These are phyloP conservation scores for Oxyscelio sp. DNA, from an alignment of 2,888 invertebrate genomes.

Conservation along the genomic window DNA sequence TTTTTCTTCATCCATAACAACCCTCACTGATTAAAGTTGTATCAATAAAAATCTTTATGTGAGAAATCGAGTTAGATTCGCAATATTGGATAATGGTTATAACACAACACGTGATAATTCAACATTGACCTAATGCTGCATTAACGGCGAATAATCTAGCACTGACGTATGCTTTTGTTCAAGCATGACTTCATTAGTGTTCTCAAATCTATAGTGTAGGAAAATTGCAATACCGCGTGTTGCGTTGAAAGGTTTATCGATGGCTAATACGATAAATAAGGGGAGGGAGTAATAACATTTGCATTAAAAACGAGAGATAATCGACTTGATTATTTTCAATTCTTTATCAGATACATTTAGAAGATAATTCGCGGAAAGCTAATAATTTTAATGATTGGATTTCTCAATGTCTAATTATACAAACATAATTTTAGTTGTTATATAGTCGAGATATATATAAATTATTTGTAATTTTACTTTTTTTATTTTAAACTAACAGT, in stretches of 20 bases:
- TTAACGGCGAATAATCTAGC: slow-evolving; percentile 38
- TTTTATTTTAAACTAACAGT: no score
- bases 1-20: no score
- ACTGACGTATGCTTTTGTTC: slow-evolving; percentile 41
- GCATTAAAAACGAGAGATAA: no score
- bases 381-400: no score
- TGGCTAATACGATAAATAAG: neutral
- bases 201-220: slow-evolving; percentile 10
- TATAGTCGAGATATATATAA: no score
- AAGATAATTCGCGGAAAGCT: no score
- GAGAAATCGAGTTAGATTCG: slow-evolving; percentile 28
- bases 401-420: no score
- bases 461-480: no score
- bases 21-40: no score
- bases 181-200: slow-evolving; percentile 38
- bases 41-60: slow-evolving; percentile 7
- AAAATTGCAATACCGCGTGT: neutral
- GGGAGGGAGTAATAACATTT: no score
- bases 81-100: slow-evolving; percentile 50
- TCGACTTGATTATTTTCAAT: slow-evolving; percentile 1
- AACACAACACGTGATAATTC: slow-evolving; percentile 55
- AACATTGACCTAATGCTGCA: slow-evolving; percentile 57
- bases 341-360: neutral
- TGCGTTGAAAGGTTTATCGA: slow-evolving; percentile 9
- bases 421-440: no score